These are phyloP conservation scores for Maconellicoccus hirsutus DNA, from an alignment of 1,140 invertebrate species.

Conservation along the genomic window DNA sequence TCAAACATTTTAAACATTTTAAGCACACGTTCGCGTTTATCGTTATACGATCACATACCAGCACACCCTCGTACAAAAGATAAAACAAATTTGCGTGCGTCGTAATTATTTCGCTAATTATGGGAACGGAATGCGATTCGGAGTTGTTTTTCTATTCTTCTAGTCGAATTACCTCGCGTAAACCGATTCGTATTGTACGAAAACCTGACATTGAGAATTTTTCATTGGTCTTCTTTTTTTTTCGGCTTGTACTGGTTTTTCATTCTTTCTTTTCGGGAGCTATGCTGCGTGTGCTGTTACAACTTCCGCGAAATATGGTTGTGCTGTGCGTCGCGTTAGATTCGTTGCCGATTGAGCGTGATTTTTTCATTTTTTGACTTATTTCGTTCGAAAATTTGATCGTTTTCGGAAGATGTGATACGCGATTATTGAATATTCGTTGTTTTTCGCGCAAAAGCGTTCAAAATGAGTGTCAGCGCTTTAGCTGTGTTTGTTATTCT, in stretches of 20 bases:
- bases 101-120: background rate
- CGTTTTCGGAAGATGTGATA: background rate
- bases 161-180: background rate
- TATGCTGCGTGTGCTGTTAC: background rate
- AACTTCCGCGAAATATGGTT: background rate
- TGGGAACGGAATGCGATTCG: background rate
- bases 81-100: background rate
- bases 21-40: slow-evolving; percentile 7
- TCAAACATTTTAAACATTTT: slow-evolving; percentile 5
- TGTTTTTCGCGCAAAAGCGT: background rate
- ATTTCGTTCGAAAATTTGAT: background rate
- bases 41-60: background rate
- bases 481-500: background rate
- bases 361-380: too few species aligned
- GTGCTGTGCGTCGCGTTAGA: background rate
- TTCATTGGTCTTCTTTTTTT: background rate
- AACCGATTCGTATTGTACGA: background rate
- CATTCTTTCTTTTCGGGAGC: too few species aligned
- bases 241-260: background rate
- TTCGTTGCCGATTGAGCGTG: too few species aligned
- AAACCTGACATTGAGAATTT: slow-evolving; percentile 7
- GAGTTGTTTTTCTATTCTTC: background rate
- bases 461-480: background rate
- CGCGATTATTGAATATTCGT: background rate
- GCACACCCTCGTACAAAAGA: background rate